Base-by-base conservation (phyloP, 2,113 vertebrate species). In the Kryptolebias marmoratus region DNA sequence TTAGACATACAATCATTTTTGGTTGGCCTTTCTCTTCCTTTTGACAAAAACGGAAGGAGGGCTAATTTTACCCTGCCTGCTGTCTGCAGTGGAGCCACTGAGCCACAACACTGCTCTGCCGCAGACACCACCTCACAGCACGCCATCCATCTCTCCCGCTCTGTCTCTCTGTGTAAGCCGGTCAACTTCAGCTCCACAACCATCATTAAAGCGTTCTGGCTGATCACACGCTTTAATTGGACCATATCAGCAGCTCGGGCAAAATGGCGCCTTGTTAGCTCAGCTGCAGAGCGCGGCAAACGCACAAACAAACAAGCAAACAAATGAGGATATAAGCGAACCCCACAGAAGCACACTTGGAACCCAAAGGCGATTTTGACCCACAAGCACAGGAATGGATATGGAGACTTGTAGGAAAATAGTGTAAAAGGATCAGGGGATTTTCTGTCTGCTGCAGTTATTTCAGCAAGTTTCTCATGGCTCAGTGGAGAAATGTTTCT, bases 141-240 rank as follows among this genome's bases (percentile, higher is more conserved):
- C 50, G 81, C 84, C 79, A 68, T 75, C 75, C 73, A 59, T 63
- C 79, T 65, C 70, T 63, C 59, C 5, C 32, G 67, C 71, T 64
- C 74, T 52, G 66, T 58, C 52, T 70, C 71, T 71, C 73, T 53
- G 64, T 63, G 75, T 75, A 82, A 79, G 80, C 85, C 57, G 82
- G 86, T 89, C 84, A 91, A 79, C 89, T 90, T 71, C 81, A 68
- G 83, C 80, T 84, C 81, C 89, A 77, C 84, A 90, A 77, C 90
- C 89, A 91, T 93, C 92, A 94, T 94, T 94, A 94, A 92, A 92
- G 90, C 78, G 92, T 93, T 94, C 91, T 92, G 91, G 91, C 86
- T 93, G 94, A 93, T 94, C 90, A 94, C 87, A 91, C 85, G 86
- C 87, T 94, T 94, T 94, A 94, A 94, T 93, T 93, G 92, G 91